These are phyloP conservation scores for Campylomormyrus numenius DNA, from an alignment of 2,113 vertebrate genomes.

Conservation along the genomic window DNA sequence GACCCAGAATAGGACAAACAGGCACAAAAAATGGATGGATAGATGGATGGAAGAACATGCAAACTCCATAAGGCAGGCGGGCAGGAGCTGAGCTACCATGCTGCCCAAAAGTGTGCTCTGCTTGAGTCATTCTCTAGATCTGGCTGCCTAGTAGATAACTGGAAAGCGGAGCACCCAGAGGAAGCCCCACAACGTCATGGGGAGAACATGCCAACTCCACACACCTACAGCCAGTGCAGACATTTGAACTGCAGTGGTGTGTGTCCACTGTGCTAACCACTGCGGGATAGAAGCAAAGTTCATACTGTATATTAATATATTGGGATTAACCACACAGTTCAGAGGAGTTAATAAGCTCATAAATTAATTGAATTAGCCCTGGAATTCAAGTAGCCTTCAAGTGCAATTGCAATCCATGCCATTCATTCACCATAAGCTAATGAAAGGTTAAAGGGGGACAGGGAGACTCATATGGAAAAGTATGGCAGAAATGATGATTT, in stretches of 20 bases:
- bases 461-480: not conserved
- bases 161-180: not conserved
- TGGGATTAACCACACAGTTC: not conserved
- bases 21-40: not conserved
- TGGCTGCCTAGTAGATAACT: not conserved
- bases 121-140: not conserved
- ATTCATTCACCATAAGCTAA: not conserved
- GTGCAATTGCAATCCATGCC: not conserved
- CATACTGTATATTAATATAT: not conserved
- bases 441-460: slow-evolving; percentile 1
- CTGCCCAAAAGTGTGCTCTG: not conserved
- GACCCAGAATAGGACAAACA: not conserved
- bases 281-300: not conserved
- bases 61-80: not conserved
- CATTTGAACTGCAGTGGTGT: not conserved
- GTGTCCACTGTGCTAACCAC: not conserved
- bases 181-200: not conserved
- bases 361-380: slow-evolving; percentile 3
- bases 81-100: not conserved
- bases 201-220: not conserved
- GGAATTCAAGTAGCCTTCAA: not conserved
- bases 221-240: not conserved
- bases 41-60: not conserved
- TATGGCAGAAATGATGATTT: not conserved
- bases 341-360: not conserved